Base-by-base conservation (phyloP, 2,113 vertebrate species). In the Tachuris rubrigastra region DNA sequence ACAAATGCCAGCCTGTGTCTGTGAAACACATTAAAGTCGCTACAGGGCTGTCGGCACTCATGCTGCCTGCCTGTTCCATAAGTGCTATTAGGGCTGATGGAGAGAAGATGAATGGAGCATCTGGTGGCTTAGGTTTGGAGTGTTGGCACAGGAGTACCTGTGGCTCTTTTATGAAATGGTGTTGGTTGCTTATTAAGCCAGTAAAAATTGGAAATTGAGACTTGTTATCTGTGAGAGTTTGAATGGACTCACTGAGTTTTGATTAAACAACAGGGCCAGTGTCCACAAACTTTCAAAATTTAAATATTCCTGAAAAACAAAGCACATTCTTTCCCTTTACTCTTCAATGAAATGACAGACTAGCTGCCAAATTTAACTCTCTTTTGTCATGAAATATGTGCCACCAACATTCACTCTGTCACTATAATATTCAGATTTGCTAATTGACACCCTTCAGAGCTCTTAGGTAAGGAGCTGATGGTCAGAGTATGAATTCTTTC, bases 31-130 rank as follows among this genome's bases (percentile, higher is more conserved):
- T 74, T 56, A 46, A 80, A 84, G 85, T 22, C 60, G 52, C 83
- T 96, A 80, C 65, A 68, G 85, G 72, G 90, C 79, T 81, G 76
- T 83, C 93, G 85, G 92, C n/a, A 13, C 52, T 92, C 82, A 72
- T 8, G 42, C 65, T 89, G 50, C 35, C 79, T 88, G 72, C 27
- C 68, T 89, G 55, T 46, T 89, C 83, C 83, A 35, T 59, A 83
- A 87, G 52, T 66, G 49, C 72, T 58, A 68, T 74, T 77, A 88
- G 79, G 76, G 65, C 90, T 84, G 14, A 21, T 56, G 75, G 28
- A 42, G 37, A 77, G 16, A 86, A 93, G 60, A 90, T 39, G 79
- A 67, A 95, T 60, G 20, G 60, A 88, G 24, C 52, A 55, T 56
- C 35, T 85, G 75, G 52, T 65, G 66, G 50, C 35, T 90, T 81